Evolutionary conservation across 1,140 invertebrate species (phyloP).

Genomic region (Drosophila elegans): DNA sequence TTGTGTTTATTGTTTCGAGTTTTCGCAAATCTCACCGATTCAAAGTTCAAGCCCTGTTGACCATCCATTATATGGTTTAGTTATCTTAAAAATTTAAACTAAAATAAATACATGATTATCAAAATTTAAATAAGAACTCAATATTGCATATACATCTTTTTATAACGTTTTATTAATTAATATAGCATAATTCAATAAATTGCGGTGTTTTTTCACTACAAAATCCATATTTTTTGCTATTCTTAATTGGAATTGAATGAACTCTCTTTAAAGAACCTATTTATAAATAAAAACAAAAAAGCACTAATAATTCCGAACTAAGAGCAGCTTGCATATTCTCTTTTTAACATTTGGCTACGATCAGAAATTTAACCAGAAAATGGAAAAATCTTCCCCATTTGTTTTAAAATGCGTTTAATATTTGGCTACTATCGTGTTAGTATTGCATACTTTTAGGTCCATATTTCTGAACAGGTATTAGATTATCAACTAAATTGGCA

Average conservation of each 20-base stretch:
- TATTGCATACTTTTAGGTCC: conserved; percentile 38
- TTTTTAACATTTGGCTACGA: not conserved
- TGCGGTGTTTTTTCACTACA: not conserved
- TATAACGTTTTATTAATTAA: too few species aligned
- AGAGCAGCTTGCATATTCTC: not conserved
- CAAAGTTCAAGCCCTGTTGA: conserved; percentile 32
- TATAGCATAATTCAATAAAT: too few species aligned
- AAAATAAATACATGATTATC: too few species aligned
- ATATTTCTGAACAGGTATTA: conserved; percentile 14
- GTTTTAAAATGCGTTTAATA: conserved; percentile 3
- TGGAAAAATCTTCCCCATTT: not conserved
- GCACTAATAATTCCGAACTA: too few species aligned
- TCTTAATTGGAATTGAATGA: too few species aligned
- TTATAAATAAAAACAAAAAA: too few species aligned
- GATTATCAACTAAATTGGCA: conserved; percentile 27
- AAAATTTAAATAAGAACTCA: too few species aligned
- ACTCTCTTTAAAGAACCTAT: too few species aligned
- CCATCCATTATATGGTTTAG: too few species aligned
- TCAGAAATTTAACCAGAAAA: not conserved
- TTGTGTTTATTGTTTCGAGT: not conserved
- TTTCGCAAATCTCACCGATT: conserved; percentile 12
- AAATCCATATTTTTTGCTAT: not conserved
- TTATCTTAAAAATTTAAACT: not conserved
- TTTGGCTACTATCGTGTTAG: conserved; percentile 35
- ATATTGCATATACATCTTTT: too few species aligned